These are phyloP conservation scores for Eupeodes corollae DNA, from an alignment of 1,140 invertebrate genomes.

Conservation along the genomic window DNA sequence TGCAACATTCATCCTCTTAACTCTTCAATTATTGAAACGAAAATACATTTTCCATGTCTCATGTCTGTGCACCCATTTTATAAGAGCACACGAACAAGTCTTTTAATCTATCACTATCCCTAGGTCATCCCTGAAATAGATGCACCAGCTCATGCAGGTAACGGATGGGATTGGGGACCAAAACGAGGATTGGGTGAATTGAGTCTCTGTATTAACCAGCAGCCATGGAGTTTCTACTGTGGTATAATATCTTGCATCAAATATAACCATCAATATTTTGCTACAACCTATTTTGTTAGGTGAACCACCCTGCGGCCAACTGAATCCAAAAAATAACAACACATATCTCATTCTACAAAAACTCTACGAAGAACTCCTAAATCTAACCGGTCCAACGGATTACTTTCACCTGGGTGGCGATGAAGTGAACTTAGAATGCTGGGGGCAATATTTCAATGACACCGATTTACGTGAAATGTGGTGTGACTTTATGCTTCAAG, in stretches of 20 bases:
- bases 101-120: not conserved
- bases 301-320: conserved; percentile 72
- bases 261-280: not conserved
- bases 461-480: conserved; percentile 63
- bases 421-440: conserved; percentile 67
- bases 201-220: conserved; percentile 59
- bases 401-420: conserved; percentile 75
- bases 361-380: conserved; percentile 54
- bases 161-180: conserved; percentile 69
- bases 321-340: conserved; percentile 67
- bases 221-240: conserved; percentile 66
- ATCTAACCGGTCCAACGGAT: conserved; percentile 51
- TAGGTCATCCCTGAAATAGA: conserved; percentile 53
- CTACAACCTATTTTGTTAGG: not conserved
- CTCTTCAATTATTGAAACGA: too few species aligned
- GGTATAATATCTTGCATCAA: conserved; percentile 29
- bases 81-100: too few species aligned
- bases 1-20: too few species aligned
- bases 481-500: conserved; percentile 60
- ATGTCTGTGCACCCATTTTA: not conserved
- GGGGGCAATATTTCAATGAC: conserved; percentile 60
- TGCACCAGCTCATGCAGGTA: conserved; percentile 68
- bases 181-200: conserved; percentile 52
- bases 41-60: too few species aligned
- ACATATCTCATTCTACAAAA: conserved; percentile 57